Evolutionary conservation across 2,113 vertebrate species (phyloP).

Genomic region (Camarhynchus parvulus): DNA sequence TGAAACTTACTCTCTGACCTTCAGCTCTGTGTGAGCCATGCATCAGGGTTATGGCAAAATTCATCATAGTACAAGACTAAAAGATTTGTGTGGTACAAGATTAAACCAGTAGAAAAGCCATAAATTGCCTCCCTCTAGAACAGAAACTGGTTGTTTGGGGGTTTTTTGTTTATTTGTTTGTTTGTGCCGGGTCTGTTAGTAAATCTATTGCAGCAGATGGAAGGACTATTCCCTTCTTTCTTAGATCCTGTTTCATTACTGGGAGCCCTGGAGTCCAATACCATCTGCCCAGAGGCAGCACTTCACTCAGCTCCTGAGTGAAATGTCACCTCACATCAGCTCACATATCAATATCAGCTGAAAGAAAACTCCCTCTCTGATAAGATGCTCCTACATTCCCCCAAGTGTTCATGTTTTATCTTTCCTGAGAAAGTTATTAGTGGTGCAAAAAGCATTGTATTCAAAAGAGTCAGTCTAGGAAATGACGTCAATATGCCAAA

Average conservation of each 20-base stretch:
- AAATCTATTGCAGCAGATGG: not conserved
- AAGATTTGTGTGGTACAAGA: not conserved
- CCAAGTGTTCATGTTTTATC: not conserved
- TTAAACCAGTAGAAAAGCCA: slow-evolving; percentile 4
- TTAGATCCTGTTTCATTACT: not conserved
- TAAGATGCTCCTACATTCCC: not conserved
- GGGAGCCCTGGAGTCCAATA: slow-evolving; percentile 7
- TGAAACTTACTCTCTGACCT: not conserved
- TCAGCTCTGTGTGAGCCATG: not conserved
- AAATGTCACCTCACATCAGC: not conserved
- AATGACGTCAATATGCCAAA: not conserved
- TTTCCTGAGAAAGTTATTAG: not conserved
- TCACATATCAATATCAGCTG: not conserved
- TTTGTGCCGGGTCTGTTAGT: not conserved
- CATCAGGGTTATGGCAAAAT: slow-evolving; percentile 3
- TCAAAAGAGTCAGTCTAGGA: not conserved
- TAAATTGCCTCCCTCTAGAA: not conserved
- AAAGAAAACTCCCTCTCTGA: not conserved
- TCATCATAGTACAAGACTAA: not conserved
- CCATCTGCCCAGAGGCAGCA: not conserved
- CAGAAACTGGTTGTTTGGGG: not conserved
- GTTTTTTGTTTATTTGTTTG: accelerated
- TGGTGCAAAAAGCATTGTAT: not conserved
- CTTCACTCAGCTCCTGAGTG: not conserved
- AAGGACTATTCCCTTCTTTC: not conserved